Base-by-base conservation (phyloP, 2,888 invertebrate genomes). In the Diachrysia chrysitis region DNA sequence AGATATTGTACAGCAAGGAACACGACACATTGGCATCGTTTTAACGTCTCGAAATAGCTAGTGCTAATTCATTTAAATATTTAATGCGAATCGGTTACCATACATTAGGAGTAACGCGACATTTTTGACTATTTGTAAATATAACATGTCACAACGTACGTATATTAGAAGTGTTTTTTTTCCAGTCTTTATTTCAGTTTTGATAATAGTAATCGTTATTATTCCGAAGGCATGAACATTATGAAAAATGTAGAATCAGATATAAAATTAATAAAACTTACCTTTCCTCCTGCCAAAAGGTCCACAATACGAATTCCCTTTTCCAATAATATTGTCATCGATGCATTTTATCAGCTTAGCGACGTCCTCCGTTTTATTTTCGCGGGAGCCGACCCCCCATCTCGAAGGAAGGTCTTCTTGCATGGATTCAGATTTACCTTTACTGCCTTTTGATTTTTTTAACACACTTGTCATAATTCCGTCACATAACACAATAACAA, bases 241-340 rank as follows among this genome's bases (percentile, higher is more conserved):
- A n/a, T 37, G 14, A 3, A 37, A 14, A 37, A 5, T 42, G n/a
- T n/a, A n/a, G n/a, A n/a, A 63, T 23, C 21, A 48, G 14, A 46
- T 23, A 46, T n/a, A 12, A 51, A 48, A 59, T 59, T 16, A 42
- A 42, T 17, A 58, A 42, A 53, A 63, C 93, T 94, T 93, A 98
- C 98, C 97, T 97, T 97, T 97, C 86, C 98, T 95, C 66, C 97
- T 95, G 73, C 98, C 98, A 87, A 97, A 98, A 14, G 98, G 98
- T 62, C 98, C 98, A 82, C 97, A 96, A 90, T 98, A 98, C 25
- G 97, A 97, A 83, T 97, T 97, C 81, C 97, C 97, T 89, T 97
- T 97, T 65, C 98, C 98, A 85, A 98, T 97, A 78, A 98, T 95
- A 91, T 97, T 98, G 77, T 97, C 97, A 85, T 98, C 97, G 78